Base-by-base conservation (phyloP, 2,113 vertebrate species). In the Taxidea taxus region DNA sequence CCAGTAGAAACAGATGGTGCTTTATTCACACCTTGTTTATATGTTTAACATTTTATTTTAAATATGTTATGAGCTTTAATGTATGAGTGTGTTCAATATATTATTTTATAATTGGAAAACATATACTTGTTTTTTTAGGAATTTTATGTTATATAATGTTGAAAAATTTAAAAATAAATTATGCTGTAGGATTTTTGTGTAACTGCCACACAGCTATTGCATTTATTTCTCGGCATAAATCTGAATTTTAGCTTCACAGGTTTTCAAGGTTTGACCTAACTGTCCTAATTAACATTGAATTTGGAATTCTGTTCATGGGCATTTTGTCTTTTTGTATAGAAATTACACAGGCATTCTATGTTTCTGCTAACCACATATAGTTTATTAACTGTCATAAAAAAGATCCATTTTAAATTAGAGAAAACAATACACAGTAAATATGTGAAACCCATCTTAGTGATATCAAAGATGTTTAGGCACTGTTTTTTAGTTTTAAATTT, bases 11-110 rank as follows among this genome's bases (percentile, higher is more conserved):
- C 99, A 99, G 98, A 99, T 99, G 99, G 98, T 98, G 98, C 98
- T 99, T 98, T 98, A 98, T 99, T 99, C 98, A 97, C 98, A 98
- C 98, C 98, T 99, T 99, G 97, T 99, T 99, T 98, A 98, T 99
- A 98, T 99, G 98, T 98, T 98, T 98, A 98, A 97, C 47, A 95
- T 98, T 98, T 98, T 98, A 98, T 98, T 98, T 98, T 98, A 58
- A 85, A 39, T 97, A 85, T 96, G 85, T 92, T 82, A 56, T 87
- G 82, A 95, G 77, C 58, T 98, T 97, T 97, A 87, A 54, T 97
- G 60, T 78, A 66, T 96, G 96, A 42, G 84, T 98, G 84, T 87
- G 98, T 98, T 98, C 51, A 96, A 86, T 97, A 93, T 96, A 94
- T 95, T 96, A 75, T 97, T 95, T 97, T 39, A 25, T 96, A 68